These are phyloP conservation scores for Ferdinandea cuprea DNA, from an alignment of 2,888 invertebrate species.

Conservation along the genomic window DNA sequence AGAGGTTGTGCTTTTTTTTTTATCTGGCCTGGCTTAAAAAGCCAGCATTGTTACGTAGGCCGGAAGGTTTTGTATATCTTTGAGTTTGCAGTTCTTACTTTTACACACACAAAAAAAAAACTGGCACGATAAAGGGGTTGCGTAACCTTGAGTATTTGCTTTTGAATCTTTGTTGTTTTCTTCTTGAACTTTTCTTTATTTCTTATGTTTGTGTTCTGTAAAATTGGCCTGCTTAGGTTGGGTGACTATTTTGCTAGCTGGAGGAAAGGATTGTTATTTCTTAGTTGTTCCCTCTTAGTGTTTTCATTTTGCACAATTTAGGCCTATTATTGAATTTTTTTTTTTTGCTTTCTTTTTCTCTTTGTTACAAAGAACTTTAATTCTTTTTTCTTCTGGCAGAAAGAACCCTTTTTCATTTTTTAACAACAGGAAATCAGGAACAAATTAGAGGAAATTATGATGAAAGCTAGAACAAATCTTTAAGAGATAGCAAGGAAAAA, in stretches of 20 bases:
- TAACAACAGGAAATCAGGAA: neutral
- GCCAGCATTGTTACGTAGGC: slow-evolving; percentile 27
- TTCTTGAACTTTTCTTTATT: slow-evolving; percentile 16
- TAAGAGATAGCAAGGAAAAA: slow-evolving; percentile 14
- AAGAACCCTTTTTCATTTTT: slow-evolving; percentile 28
- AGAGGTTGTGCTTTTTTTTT: slow-evolving; percentile 31
- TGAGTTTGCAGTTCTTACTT: neutral
- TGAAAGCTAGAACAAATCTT: slow-evolving; percentile 30
- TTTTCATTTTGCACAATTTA: neutral
- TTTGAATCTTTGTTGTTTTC: neutral
- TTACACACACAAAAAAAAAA: neutral
- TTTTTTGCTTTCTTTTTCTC: too few relatives aligned
- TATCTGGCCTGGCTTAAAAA: slow-evolving; percentile 54
- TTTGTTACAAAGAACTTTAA: slow-evolving; percentile 26
- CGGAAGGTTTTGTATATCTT: neutral
- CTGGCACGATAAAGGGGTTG: slow-evolving; percentile 37
- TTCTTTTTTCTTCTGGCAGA: slow-evolving; percentile 1
- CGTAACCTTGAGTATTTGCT: slow-evolving; percentile 47
- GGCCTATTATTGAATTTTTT: slow-evolving; percentile 43
- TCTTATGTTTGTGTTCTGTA: slow-evolving; percentile 23
- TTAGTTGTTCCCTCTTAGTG: slow-evolving; percentile 8
- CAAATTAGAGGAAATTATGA: slow-evolving; percentile 52
- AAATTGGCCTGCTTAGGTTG: slow-evolving; percentile 52
- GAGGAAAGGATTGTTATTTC: slow-evolving; percentile 20
- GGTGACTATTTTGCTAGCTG: slow-evolving; percentile 57